Base-by-base conservation (phyloP, 2,113 vertebrate genomes). In the Romanogobio albipinnatus region DNA sequence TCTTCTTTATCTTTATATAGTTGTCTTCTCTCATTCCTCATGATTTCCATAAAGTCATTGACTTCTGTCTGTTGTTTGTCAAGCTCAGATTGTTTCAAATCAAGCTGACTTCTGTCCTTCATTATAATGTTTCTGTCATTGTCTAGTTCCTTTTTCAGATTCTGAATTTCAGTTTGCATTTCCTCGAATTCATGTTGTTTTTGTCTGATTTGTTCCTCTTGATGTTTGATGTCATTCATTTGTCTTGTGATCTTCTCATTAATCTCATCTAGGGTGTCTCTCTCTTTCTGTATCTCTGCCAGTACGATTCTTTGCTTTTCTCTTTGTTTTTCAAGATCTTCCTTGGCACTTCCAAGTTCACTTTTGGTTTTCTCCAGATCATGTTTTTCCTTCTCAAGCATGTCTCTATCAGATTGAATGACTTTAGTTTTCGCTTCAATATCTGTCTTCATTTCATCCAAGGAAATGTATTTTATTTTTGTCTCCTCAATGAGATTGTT, bases 171-270 rank as follows among this genome's bases (percentile, higher is more conserved):
- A 75, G 24, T 75, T 17, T 75, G 10, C 6, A 26, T 13, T 4
- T 75, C 2, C 1, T 75, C n/a, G 0, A 75, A 45, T 29, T 75
- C 45, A 75, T 17, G 13, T 8, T 29, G 73, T 75, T 51, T 51
- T 24, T 51, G 43, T 51, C 43, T 75, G n/a, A 91, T 87, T 88
- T 91, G 58, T 13, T 89, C 87, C 9, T 76, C 87, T 58, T 90
- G 85, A 47, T 70, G 53, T 22, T 87, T 73, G 22, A 90, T 84
- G 24, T 51, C 24, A 26, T 17, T 5, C 80, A 81, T 51, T 51
- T 75, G 22, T 75, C 0, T 51, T 75, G 6, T 75, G n/a, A 74
- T 74, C 22, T 24, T 49, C n/a, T 74, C 71, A 2, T 75, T 75
- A 13, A 75, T 75, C n/a, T 75, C 43, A 24, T 75, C 7, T 51